Conservation (phyloP, 2,797 vertebrate genomes). For the Arnoldichthys spilopterus region DNA sequence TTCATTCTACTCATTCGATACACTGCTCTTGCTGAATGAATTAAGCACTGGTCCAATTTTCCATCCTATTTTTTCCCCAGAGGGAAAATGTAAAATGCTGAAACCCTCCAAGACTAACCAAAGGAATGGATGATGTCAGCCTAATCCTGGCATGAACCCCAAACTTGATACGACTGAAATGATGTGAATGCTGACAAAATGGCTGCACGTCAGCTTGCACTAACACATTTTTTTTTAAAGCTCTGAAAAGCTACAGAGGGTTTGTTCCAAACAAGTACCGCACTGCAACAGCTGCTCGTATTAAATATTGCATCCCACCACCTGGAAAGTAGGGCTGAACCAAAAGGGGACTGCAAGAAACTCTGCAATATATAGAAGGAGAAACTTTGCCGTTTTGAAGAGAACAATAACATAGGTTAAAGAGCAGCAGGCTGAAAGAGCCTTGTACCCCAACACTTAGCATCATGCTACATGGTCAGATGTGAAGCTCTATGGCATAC, state of each 20-base stretch:
- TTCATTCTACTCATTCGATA: background rate
- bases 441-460: background rate
- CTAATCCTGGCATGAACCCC: background rate
- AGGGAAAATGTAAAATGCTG: no score
- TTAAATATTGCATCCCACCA: background rate
- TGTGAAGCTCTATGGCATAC: background rate
- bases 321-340: background rate
- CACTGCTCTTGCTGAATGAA: background rate
- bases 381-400: background rate
- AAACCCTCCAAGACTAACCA: background rate
- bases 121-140: background rate
- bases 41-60: no score
- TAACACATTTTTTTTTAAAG: background rate
- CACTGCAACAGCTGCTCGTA: background rate
- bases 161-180: background rate
- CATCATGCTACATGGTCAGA: no score
- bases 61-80: background rate
- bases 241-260: background rate
- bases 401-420: background rate
- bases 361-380: background rate
- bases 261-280: background rate
- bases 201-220: background rate
- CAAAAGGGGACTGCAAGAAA: background rate
- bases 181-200: constrained; percentile 16
- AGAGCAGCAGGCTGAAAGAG: no score